phyloP scores from a whole-genome alignment of 2,113 vertebrate species.

The Corynorhinus townsendii region DNA sequence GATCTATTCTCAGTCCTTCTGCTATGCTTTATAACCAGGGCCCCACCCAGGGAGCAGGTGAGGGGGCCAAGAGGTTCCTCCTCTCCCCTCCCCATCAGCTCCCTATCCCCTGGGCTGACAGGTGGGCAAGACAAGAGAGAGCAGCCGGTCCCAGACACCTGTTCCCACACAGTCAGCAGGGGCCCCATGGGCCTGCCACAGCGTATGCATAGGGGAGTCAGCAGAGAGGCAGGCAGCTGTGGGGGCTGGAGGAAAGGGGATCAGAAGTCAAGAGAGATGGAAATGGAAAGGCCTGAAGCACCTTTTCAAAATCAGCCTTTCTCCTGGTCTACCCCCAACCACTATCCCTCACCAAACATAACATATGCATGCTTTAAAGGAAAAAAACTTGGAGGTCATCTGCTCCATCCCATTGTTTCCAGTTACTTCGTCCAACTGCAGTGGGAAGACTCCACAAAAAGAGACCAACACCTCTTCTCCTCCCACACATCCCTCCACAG shows the following conservation, averaged over 20 bases:
- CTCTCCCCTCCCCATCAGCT: background rate
- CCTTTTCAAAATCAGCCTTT: background rate
- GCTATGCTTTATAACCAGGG: background rate
- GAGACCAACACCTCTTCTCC: background rate
- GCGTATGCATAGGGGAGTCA: background rate
- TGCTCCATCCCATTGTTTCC: background rate
- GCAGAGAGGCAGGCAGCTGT: background rate
- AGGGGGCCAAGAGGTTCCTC: background rate
- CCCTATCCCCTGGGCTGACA: constrained; percentile 51
- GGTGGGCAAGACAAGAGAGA: constrained; percentile 48
- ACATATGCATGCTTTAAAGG: accelerated
- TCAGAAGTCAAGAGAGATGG: background rate
- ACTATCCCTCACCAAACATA: background rate
- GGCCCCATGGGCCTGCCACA: background rate
- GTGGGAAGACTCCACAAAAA: background rate
- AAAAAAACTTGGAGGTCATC: background rate
- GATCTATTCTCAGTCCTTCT: background rate
- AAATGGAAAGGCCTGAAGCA: background rate
- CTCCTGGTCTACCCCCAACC: background rate
- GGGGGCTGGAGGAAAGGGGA: background rate
- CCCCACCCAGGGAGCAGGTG: constrained; percentile 39
- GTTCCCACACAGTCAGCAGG: constrained; percentile 45
- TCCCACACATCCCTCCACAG: background rate
- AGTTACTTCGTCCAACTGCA: background rate
- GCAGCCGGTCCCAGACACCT: constrained; percentile 69